Conservation (phyloP, 2,888 invertebrate species). For the Lasioglossum malachurum region DNA sequence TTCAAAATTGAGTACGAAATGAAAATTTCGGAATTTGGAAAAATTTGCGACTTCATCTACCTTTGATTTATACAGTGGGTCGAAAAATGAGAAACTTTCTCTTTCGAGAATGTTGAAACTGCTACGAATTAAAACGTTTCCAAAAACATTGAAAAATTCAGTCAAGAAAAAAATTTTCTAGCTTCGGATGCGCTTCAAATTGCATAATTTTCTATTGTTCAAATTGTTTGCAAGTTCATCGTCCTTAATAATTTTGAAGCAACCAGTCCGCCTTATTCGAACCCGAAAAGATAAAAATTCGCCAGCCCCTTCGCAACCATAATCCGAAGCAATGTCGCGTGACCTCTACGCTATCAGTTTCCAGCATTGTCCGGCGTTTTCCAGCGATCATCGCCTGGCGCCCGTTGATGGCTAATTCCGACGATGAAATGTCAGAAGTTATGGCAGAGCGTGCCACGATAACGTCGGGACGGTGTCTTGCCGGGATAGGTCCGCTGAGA, state of each 20-base stretch:
- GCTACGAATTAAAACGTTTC: too few relatives aligned
- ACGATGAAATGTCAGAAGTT: slow-evolving; percentile 27
- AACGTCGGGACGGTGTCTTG: slow-evolving; percentile 5
- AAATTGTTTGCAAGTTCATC: background rate
- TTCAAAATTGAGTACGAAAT: too few relatives aligned
- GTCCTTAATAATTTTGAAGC: background rate
- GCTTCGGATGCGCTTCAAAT: too few relatives aligned
- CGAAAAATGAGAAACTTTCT: too few relatives aligned
- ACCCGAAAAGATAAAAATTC: slow-evolving; percentile 55
- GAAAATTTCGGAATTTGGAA: too few relatives aligned
- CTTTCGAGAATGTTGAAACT: too few relatives aligned
- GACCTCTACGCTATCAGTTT: slow-evolving; percentile 42
- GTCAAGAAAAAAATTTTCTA: background rate
- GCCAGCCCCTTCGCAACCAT: slow-evolving; percentile 33
- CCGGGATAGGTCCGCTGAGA: background rate
- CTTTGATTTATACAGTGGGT: too few relatives aligned
- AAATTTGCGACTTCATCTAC: too few relatives aligned
- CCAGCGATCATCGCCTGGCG: background rate
- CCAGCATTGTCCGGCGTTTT: slow-evolving; percentile 11
- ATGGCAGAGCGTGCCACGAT: slow-evolving; percentile 10
- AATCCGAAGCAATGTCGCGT: slow-evolving; percentile 33
- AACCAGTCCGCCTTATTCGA: background rate
- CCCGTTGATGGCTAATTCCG: slow-evolving; percentile 16
- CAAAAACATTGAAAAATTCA: too few relatives aligned
- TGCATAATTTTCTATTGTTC: background rate